Base-by-base conservation (phyloP, 2,797 vertebrate species). In the Scolopax rusticola region DNA sequence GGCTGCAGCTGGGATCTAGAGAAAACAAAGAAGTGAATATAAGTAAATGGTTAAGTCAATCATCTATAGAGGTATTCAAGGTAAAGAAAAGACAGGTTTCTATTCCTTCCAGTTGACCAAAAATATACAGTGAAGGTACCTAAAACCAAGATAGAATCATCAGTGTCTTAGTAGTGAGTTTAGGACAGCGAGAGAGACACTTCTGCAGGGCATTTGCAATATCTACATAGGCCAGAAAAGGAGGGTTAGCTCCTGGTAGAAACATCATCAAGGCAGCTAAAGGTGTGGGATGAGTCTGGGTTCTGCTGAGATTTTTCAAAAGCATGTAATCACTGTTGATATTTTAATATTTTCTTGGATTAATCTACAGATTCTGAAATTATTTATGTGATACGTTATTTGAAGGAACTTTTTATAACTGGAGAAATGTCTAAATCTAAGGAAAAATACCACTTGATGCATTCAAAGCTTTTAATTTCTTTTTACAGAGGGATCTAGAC, bases 311-410 rank as follows among this genome's bases (percentile, higher is more conserved):
- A 43, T n/a, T 28, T 47, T 41, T 71, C 24, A 47, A 51, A 32
- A n/a, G 0, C 8, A 41, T 0, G 1, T 47, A 69, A 33, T 15
- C 8, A 33, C 13, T 24, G 21, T 32, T 71, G 23, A 23, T 75
- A 47, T 33, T 71, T 70, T 36, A 63, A 27, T 32, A 36, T 56
- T 87, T 81, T 60, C 11, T 92, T 84, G 9, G 11, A 36, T 75
- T 68, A 84, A 51, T 56, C 20, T 47, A 71, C 6, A 64, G 20
- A n/a, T 67, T 19, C 12, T 74, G 30, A 85, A 65, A 5, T 25
- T 2, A 64, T 70, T 47, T 64, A 21, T 40, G 9, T 19, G 33
- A 18, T 1, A 12, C 47, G 1, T 45, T 71, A 1, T 24, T 82
- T 85, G 36, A 83, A 27, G n/a, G 12, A 65, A 45, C 1, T 16